A percentile compares a stretch with the other conserved stretches of the same genome.
phyloP scores from a whole-genome alignment of 2,113 vertebrate genomes.

The Chionodraco myersi region DNA sequence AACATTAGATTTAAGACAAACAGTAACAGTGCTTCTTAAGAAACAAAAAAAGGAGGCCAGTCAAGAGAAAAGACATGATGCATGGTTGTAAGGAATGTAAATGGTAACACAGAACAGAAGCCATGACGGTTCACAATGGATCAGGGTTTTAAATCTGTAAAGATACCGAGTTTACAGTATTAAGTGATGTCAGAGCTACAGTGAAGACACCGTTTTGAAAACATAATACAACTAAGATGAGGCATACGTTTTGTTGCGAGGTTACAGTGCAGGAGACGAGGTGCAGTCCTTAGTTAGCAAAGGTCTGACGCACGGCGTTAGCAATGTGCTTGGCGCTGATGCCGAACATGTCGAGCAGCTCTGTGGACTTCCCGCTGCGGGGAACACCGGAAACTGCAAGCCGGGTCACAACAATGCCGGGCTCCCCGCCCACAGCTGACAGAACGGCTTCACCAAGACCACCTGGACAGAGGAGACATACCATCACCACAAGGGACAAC shows the following conservation, averaged over 20 bases:
- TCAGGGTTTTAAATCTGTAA: background rate
- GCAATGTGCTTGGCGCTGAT: constrained; percentile 87
- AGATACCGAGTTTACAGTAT: background rate
- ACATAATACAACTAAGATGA: background rate
- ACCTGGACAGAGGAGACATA: constrained; percentile 71
- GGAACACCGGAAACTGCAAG: constrained; percentile 85
- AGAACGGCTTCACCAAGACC: constrained; percentile 90
- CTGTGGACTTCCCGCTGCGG: constrained; percentile 85
- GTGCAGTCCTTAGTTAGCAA: constrained; percentile 78
- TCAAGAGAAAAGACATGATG: background rate
- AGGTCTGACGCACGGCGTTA: constrained; percentile 81
- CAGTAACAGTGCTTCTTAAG: constrained; percentile 18
- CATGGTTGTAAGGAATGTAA: constrained; percentile 17
- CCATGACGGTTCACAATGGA: background rate
- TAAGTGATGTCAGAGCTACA: background rate
- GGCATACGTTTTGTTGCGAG: background rate
- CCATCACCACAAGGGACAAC: background rate
- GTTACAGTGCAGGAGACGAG: background rate
- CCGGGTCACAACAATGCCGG: constrained; percentile 84
- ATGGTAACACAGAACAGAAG: background rate
- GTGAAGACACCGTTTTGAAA: background rate
- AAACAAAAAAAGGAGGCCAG: background rate
- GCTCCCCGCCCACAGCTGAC: constrained; percentile 84
- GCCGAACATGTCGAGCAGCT: constrained; percentile 87
- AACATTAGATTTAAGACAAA: constrained; percentile 1